Base-by-base conservation (phyloP, 2,888 invertebrate species). In the Calameuta filiformis region DNA sequence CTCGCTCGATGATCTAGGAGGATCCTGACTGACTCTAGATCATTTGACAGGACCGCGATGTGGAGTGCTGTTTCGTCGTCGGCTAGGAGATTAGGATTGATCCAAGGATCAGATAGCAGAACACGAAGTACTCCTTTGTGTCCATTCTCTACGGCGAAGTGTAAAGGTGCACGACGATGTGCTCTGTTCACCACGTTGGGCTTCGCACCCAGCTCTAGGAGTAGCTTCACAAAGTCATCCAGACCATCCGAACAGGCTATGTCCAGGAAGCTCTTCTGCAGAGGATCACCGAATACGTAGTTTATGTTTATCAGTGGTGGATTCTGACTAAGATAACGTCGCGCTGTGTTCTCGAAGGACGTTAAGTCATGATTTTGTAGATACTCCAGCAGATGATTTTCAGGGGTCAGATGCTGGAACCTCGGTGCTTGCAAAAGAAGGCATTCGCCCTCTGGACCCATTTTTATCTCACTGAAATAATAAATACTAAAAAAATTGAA, bases 161-260 rank as follows among this genome's bases (percentile, higher is more conserved):
- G 95, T 81, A 96, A 92, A 0, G 95, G 94, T n/a, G 94, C 94
- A 81, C 93, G 93, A 30, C 93, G 92, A 76, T 94, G 93, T 3
- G 92, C 92, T 81, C 92, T 92, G 87, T 94, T 94, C 0, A 94
- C 86, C 83, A 91, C 92, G 83, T 94, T 94, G 0, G 94, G 93
- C 87, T 95, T 92, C 0, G 94, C 95, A 79, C 94, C 94, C 76
- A 93, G 90, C 78, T 94, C 92, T 15, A 95, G 87, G 68, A 96
- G 90, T 4, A 93, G 91, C 83, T 93, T 92, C 0, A 94, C 93
- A 77, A 94, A 95, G 56, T 93, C 92, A 40, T 92, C 88, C 81
- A 92, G 92, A 71, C 94, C 93, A 80, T 93, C 92, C 0, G 92
- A 92, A 37, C 94, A 92, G 4, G 95, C 94, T 23, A 94, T 89